A percentile compares a stretch with the other conserved stretches of the same genome.
Evolutionary conservation across 37 sponge, comb jelly and placozoan genomes (phyloP).

Genomic region (Agelas oroides): DNA sequence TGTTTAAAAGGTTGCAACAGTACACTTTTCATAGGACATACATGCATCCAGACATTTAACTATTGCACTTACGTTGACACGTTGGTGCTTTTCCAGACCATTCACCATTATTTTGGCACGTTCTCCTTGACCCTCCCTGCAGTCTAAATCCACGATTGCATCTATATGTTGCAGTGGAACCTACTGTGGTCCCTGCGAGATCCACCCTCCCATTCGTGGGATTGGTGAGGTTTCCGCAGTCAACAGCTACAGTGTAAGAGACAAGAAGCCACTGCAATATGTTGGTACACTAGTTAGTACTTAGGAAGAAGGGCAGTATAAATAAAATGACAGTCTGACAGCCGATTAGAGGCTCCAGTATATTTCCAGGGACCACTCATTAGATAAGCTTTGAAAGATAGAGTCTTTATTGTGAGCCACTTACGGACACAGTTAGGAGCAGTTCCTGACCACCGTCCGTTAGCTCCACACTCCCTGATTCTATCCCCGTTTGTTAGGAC

Average conservation of each 20-base stretch:
- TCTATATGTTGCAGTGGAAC: slow-evolving; percentile 48
- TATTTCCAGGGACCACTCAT: no score
- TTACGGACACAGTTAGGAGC: slow-evolving; percentile 62
- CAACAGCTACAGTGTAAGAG: slow-evolving; percentile 27
- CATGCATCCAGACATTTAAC: no score
- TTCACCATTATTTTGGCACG: slow-evolving; percentile 36
- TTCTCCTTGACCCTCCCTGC: slow-evolving; percentile 31
- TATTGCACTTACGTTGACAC: slow-evolving; percentile 46
- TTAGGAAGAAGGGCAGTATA: not conserved
- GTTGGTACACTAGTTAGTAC: not conserved
- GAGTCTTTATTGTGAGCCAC: not conserved
- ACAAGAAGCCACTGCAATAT: not conserved
- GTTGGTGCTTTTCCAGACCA: slow-evolving; percentile 74
- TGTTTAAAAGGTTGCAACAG: no score
- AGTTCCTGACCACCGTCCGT: slow-evolving; percentile 62
- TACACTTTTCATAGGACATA: no score
- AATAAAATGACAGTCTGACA: no score
- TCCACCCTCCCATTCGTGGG: slow-evolving; percentile 53
- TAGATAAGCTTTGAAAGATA: no score
- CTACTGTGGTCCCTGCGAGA: slow-evolving; percentile 42
- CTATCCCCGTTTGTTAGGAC: slow-evolving; percentile 19
- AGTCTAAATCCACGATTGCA: slow-evolving; percentile 60
- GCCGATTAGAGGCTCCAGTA: no score
- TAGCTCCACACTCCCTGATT: slow-evolving; percentile 38
- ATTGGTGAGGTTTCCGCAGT: not conserved